Base-by-base conservation (phyloP, 2,797 vertebrate species). In the Megalops cyprinoides region DNA sequence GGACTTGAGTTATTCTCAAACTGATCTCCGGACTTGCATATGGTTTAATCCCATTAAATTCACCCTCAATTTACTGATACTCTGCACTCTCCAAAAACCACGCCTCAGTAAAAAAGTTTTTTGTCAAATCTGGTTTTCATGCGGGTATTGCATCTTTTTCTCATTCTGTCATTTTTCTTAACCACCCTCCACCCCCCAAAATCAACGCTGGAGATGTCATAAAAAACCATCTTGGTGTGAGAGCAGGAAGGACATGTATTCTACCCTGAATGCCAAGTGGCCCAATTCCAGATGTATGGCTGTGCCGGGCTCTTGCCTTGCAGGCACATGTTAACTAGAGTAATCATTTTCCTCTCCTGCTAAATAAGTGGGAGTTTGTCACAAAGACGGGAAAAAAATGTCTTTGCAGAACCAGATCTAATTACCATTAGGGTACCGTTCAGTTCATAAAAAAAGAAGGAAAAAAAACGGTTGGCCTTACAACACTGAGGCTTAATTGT, bases 301-400 rank as follows among this genome's bases (percentile, higher is more conserved):
- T 46, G 86, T 84, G 90, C 86, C 88, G 87, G 87, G 84, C 82
- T 86, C 89, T 89, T 91, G 90, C 91, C 91, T 91, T 71, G 56
- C 81, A 91, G 92, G 89, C 87, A 84, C 65, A 75, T 88, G 88
- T 90, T 92, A 91, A 92, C 91, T 84, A 91, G 85, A 89, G 86
- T 88, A 88, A 89, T 90, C 89, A 90, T 85, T 91, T 91, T 88
- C 84, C 85, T 87, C 88, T 90, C 85, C 87, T 84, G 89, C 86
- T 86, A 92, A 91, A 88, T 84, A 90, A 87, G 81, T 81, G 82
- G 82, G 65, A 83, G 81, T 83, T 82, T 85, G 81, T 86, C 87
- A 81, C 71, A 89, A 85, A 84, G 78, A 83, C 79, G 84, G 79
- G 78, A 85, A 84, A 75, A n/a, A n/a, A 53, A 53, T 12, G 80